Base-by-base conservation (phyloP, 2,113 vertebrate genomes). In the Empidonax traillii region DNA sequence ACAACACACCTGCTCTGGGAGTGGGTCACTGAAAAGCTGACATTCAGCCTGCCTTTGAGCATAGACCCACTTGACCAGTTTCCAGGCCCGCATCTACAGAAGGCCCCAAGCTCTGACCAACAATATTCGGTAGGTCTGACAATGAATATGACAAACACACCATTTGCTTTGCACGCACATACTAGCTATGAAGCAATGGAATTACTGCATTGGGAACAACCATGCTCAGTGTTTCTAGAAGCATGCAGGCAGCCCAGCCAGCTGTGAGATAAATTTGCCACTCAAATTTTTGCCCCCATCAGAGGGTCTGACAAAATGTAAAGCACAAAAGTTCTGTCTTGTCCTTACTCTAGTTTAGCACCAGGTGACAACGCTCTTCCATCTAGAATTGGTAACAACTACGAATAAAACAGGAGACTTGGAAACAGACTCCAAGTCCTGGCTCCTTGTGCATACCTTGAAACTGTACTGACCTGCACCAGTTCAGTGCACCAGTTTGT, bases 251-350 rank as follows among this genome's bases (percentile, higher is more conserved):
- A 85, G 33, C 33, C 10, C 8, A 22, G 20, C 6, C 14, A 73
- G 30, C 8, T 0, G 0, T 7, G 30, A 73, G 46, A 47, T 6
- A 61, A 35, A 65, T 47, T 28, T 5, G 1, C n/a, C 12, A n/a
- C 18, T 10, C 35, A 35, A 35, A 35, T 35, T 35, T 35, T 35
- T 35, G 35, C 35, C 35, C 35, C 35, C 35, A 22, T 78, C 63
- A 80, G 30, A 82, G 37, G 17, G 33, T 35, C 19, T 73, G 24
- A 62, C 6, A 47, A 33, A 39, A 61, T 4, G 19, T 2, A 65
- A 31, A 84, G 44, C 33, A 77, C 0, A 0, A 8, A 83, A 81
- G 23, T 73, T 77, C 39, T 62, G 23, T 39, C 69, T 58, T 35
- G 27, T 41, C 31, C n/a, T 82, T 71, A 52, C 8, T 66, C 31